These are phyloP conservation scores for Teleopsis dalmanni DNA, from an alignment of 1,140 invertebrate species.

Conservation along the genomic window DNA sequence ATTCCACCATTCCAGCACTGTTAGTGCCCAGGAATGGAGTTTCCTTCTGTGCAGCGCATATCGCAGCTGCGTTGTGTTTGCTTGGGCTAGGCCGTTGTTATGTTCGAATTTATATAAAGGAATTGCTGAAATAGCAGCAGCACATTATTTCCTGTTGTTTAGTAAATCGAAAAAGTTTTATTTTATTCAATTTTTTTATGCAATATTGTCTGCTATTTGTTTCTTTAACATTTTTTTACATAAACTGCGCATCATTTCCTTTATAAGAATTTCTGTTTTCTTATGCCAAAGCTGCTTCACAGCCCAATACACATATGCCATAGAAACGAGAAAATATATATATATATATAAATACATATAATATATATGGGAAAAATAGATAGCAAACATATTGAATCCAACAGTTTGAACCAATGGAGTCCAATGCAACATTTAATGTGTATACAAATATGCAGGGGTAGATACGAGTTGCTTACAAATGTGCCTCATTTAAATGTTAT, in stretches of 20 bases:
- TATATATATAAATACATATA: background rate
- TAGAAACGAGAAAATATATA: background rate
- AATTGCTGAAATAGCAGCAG: no score
- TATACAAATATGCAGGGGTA: background rate
- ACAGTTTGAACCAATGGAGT: background rate
- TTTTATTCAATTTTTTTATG: no score
- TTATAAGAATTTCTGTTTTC: constrained; percentile 28
- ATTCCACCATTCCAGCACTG: no score
- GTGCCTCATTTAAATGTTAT: constrained; percentile 9
- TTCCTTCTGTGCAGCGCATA: no score
- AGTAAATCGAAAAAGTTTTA: no score
- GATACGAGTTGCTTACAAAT: constrained; percentile 6
- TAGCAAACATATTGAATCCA: constrained; percentile 10
- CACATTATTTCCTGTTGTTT: no score
- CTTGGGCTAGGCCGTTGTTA: no score
- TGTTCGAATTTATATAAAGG: no score
- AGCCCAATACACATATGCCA: background rate
- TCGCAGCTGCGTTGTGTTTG: no score
- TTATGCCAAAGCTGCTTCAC: constrained; percentile 5
- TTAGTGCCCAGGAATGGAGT: no score
- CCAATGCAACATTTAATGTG: background rate
- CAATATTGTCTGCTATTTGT: no score
- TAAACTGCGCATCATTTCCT: constrained; percentile 43
- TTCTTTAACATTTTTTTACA: constrained; percentile 21
- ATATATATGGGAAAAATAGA: constrained; percentile 6